Base-by-base conservation (phyloP, 2,113 vertebrate genomes). In the Ctenomys sociabilis region DNA sequence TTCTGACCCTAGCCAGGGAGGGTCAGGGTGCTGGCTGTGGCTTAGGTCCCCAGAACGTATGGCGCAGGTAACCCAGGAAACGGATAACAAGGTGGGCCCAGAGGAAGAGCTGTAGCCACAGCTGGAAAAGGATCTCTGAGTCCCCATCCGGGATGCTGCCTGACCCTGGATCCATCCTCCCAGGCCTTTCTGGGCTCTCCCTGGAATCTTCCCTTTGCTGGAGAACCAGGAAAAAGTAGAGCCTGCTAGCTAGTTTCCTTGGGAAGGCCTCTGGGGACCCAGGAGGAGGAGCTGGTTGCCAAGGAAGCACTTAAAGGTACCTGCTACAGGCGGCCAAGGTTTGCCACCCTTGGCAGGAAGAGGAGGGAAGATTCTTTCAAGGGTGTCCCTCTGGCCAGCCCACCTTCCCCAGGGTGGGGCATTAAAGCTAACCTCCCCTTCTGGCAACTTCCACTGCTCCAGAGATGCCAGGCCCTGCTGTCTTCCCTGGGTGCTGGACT, bases 21-120 rank as follows among this genome's bases (percentile, higher is more conserved):
- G 63, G 64, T 97, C 82, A 97, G 92, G 92, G 95, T 82, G 92
- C 93, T 72, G 95, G 82, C 87, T 92, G 92, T 0, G 45, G 95
- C 88, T 95, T 94, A 70, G 93, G 87, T n/a, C 82, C 77, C 90
- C 57, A 66, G 61, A 95, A 66, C 63, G 85, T 6, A 3, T 64
- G 91, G 85, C n/a, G 57, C 88, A 98, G 91, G 91, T 97, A 97
- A 72, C 92, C 70, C 90, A 98, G 92, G 94, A 97, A 81, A 40
- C 97, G 97, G 24, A 94, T 2, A 54, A 89, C 93, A 85, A 98
- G 88, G 91, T 98, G 96, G 37, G 70, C 95, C 97, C 97, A 98
- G 68, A 97, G 97, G 12, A 97, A 49, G 7, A 98, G 92, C 93
- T 98, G 97, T 7, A 98, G 92, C 95, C 97, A 97, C 70, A 97